Conservation (phyloP, 92 coral and sea anemone genomes). For the Porites rus region DNA sequence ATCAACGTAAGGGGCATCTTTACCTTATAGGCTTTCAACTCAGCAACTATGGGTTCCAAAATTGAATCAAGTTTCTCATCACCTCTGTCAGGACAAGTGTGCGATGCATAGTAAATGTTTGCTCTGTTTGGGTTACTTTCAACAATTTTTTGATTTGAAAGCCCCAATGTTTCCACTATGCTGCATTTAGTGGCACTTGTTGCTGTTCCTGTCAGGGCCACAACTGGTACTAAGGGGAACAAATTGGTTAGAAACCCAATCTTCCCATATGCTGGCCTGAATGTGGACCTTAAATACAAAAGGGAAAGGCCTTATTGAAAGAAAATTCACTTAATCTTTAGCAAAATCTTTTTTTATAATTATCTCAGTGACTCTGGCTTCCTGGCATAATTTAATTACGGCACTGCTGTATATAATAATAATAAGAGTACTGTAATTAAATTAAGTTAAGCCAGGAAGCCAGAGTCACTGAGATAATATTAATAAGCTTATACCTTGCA, state of each 20-base stretch:
- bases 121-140: constrained; percentile 55
- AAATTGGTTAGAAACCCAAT: constrained; percentile 19
- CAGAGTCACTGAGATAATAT: no score
- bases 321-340: no score
- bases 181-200: constrained; percentile 33
- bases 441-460: no score
- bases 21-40: constrained; percentile 32
- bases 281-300: neutral
- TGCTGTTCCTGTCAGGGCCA: constrained; percentile 73
- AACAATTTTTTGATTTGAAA: constrained; percentile 60
- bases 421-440: no score
- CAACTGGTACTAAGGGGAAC: constrained; percentile 51
- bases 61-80: constrained; percentile 52
- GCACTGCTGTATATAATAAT: no score
- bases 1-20: constrained; percentile 66
- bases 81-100: constrained; percentile 50
- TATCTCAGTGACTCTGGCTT: no score
- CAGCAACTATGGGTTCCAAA: constrained; percentile 45
- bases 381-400: no score
- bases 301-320: no score
- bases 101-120: constrained; percentile 55
- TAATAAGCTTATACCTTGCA: no score
- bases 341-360: no score
- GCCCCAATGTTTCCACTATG: constrained; percentile 46
- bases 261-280: constrained; percentile 40